Conservation (phyloP, 2,888 invertebrate genomes). For the Ormyrus labotus region DNA sequence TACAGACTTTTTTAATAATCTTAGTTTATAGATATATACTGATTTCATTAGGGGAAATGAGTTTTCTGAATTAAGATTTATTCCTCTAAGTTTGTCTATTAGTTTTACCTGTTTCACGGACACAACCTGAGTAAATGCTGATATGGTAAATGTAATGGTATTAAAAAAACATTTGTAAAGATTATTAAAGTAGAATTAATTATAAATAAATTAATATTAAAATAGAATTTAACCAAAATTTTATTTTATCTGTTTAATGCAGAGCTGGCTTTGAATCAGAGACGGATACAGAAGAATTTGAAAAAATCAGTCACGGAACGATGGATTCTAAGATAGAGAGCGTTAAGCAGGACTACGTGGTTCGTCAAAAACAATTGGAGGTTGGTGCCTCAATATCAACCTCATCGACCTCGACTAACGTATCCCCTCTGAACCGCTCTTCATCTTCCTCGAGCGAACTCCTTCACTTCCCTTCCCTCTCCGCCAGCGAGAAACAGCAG, state of each 20-base stretch:
- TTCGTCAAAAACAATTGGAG: conserved; percentile 72
- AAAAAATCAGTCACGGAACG: conserved; percentile 83
- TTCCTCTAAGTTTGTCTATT: too few species aligned
- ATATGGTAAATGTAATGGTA: too few species aligned
- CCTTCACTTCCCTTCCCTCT: conserved; percentile 67
- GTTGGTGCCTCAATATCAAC: conserved; percentile 71
- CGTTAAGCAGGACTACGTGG: conserved; percentile 60
- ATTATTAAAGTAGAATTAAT: too few species aligned
- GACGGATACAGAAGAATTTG: conserved; percentile 89
- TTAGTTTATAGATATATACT: too few species aligned
- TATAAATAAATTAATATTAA: too few species aligned
- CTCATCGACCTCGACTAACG: conserved; percentile 71
- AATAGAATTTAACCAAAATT: neutral
- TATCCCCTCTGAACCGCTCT: conserved; percentile 65
- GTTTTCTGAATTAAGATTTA: too few species aligned
- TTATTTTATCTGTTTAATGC: conserved; percentile 57
- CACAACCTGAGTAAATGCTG: too few species aligned
- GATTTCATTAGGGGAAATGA: too few species aligned
- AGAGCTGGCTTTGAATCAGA: conserved; percentile 87
- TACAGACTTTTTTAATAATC: too few species aligned
- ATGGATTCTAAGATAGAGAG: conserved; percentile 69
- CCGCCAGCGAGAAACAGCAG: conserved; percentile 58
- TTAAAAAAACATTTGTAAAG: too few species aligned
- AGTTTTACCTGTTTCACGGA: too few species aligned
- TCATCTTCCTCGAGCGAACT: conserved; percentile 68